Conservation (phyloP, 1,140 invertebrate genomes). For the Phocides pigmalion region DNA sequence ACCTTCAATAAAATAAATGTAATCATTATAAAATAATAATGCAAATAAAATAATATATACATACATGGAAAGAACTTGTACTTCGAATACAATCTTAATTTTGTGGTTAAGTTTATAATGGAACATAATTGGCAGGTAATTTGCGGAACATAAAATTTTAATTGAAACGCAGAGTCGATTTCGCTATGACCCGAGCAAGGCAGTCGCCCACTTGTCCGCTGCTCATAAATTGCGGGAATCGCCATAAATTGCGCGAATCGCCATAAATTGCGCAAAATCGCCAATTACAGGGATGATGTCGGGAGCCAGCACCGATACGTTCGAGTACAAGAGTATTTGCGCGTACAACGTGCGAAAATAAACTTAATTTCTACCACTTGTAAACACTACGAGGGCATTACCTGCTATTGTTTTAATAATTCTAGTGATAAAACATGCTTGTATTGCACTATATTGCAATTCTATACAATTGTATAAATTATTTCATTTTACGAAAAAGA, state of each 20-base stretch:
- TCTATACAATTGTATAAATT: too few relatives aligned
- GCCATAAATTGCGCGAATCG: constrained; percentile 71
- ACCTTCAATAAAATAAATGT: not conserved
- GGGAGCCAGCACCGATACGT: constrained; percentile 44
- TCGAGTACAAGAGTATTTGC: constrained; percentile 7
- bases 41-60: not conserved
- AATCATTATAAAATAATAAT: constrained; percentile 11
- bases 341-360: not conserved
- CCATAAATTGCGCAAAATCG: constrained; percentile 78
- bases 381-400: not conserved
- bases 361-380: constrained; percentile 4
- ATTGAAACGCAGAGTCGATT: constrained; percentile 69
- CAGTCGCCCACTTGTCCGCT: constrained; percentile 72
- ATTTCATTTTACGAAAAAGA: too few relatives aligned
- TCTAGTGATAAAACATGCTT: too few relatives aligned
- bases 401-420: not conserved
- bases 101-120: constrained; percentile 52
- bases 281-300: constrained; percentile 72
- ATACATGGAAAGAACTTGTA: constrained; percentile 3
- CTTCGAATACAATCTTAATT: constrained; percentile 34
- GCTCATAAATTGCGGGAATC: constrained; percentile 76
- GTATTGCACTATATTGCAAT: too few relatives aligned
- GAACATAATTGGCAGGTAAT: constrained; percentile 73
- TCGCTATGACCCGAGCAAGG: constrained; percentile 49
- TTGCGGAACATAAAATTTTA: constrained; percentile 76